Percentiles rank a stretch among this genome's conserved stretches.
Conservation (phyloP, 2,797 vertebrate species). For the Sebastes goodei region DNA sequence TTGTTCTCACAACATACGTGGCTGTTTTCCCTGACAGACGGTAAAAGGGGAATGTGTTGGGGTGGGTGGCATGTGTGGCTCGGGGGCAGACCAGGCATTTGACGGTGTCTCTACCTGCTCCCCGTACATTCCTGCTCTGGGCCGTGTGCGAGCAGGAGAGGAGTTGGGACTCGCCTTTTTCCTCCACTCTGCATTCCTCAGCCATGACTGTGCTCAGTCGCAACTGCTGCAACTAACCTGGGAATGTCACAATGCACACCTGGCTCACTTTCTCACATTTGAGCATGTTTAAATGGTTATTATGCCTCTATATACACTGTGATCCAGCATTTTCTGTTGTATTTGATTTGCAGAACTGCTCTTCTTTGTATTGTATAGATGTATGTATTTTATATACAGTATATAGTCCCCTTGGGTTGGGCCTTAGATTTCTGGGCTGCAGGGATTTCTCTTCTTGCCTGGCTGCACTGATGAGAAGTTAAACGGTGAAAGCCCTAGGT, state of each 20-base stretch:
- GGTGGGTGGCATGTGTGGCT: conserved; percentile 22
- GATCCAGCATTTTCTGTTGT: background rate
- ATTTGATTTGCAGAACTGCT: background rate
- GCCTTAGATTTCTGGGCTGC: conserved; percentile 36
- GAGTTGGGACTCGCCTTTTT: conserved; percentile 76
- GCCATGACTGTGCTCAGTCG: conserved; percentile 56
- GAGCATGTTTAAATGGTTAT: background rate
- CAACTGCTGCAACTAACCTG: conserved; percentile 47
- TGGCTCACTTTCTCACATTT: conserved; percentile 26
- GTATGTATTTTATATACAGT: background rate
- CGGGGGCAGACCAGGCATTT: background rate
- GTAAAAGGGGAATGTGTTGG: conserved; percentile 21
- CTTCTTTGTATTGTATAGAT: background rate
- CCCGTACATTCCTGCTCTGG: conserved; percentile 66
- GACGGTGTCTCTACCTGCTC: conserved; percentile 69
- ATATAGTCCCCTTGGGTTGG: background rate
- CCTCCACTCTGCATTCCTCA: conserved; percentile 73
- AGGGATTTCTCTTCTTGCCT: conserved; percentile 31
- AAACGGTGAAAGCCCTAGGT: conserved; percentile 47
- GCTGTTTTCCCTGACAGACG: conserved; percentile 14
- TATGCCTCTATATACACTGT: background rate
- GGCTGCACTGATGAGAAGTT: conserved; percentile 54
- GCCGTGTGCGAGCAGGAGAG: conserved; percentile 58
- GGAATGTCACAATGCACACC: conserved; percentile 44
- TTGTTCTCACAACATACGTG: background rate